These are phyloP conservation scores for Oreonectes daqikongensis DNA, from an alignment of 2,797 vertebrate species.

Conservation along the genomic window DNA sequence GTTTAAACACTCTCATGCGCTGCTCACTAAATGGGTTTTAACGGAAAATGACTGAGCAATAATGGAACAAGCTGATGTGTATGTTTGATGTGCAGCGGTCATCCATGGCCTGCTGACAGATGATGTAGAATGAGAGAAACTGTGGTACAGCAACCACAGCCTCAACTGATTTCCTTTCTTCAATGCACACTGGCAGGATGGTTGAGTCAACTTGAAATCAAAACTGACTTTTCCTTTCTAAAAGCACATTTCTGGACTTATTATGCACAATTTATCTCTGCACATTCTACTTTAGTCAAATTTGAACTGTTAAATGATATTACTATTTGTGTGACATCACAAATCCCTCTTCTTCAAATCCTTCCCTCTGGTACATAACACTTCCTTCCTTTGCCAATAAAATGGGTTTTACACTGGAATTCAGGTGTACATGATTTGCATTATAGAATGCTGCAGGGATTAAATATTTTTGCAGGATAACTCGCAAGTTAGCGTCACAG, in stretches of 20 bases:
- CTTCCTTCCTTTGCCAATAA: neutral
- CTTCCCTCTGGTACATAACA: neutral
- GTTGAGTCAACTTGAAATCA: neutral
- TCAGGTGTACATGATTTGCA: neutral
- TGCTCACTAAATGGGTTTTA: neutral
- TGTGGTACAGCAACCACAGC: constrained; percentile 5
- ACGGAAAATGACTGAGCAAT: constrained; percentile 20
- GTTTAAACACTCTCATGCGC: constrained; percentile 2
- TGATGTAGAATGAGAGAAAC: neutral
- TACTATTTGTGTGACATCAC: neutral
- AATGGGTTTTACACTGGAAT: neutral
- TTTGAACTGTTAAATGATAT: neutral
- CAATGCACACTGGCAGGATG: neutral
- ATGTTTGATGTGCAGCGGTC: neutral
- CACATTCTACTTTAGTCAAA: neutral
- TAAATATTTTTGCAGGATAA: too few relatives aligned
- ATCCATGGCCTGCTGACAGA: neutral
- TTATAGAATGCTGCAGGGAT: too few relatives aligned
- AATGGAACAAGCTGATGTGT: constrained; percentile 1
- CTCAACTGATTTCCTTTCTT: constrained; percentile 25
- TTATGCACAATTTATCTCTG: neutral
- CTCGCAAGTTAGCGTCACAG: too few relatives aligned
- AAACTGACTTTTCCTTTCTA: neutral
- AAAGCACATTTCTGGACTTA: neutral
- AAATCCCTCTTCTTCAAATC: neutral